Percentiles rank a stretch among this genome's conserved stretches.
Conservation (phyloP, 2,113 vertebrate genomes). For the Actenoides lindsayi region DNA sequence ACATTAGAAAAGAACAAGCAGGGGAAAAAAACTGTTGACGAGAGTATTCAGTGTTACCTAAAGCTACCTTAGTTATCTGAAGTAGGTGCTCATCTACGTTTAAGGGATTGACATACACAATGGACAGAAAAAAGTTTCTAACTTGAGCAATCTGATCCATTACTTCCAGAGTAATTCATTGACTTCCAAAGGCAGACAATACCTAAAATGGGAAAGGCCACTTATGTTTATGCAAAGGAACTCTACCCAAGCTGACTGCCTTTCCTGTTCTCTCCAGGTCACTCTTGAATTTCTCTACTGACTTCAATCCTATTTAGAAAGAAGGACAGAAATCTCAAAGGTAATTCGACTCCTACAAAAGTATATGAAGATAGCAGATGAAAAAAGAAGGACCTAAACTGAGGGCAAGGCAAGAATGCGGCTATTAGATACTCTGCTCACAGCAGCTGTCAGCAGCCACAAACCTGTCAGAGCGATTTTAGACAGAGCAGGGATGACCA, state of each 20-base stretch:
- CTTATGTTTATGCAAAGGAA: background rate
- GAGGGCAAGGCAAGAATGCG: background rate
- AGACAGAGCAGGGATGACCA: background rate
- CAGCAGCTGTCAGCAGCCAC: background rate
- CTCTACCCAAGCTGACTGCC: background rate
- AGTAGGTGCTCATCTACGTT: background rate
- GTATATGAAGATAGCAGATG: background rate
- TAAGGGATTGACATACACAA: background rate
- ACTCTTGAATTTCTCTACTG: background rate
- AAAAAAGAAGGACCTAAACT: background rate
- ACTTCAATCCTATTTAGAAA: background rate
- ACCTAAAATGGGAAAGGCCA: background rate
- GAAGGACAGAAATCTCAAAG: background rate
- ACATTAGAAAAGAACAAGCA: background rate
- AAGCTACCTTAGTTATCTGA: background rate
- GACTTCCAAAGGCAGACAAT: background rate
- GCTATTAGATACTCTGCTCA: background rate
- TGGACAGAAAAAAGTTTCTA: background rate
- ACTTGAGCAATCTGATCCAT: background rate
- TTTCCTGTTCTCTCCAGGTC: background rate
- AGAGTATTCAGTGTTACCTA: background rate
- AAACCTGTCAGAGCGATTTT: background rate
- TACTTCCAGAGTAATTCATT: background rate
- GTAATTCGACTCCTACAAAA: background rate
- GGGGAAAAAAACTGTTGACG: background rate